Percentiles rank a stretch among this genome's conserved stretches.
These are phyloP conservation scores for Papilio aristodemus DNA, from an alignment of 1,140 invertebrate species.

Conservation along the genomic window DNA sequence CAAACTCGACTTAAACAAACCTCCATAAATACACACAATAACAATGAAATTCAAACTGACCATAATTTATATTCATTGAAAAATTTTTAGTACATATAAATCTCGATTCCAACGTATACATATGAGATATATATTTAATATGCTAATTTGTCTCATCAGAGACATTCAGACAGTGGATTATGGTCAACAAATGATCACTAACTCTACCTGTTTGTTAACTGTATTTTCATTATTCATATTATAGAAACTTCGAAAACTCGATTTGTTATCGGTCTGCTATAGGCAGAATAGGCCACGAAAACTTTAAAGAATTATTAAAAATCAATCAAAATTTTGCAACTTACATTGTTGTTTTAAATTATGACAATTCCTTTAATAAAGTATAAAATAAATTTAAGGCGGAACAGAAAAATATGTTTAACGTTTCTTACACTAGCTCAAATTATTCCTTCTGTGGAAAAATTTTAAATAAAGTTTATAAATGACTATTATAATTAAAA, in stretches of 20 bases:
- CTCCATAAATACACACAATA: constrained; percentile 6
- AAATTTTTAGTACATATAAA: constrained; percentile 30
- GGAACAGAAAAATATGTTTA: background rate
- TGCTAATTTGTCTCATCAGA: constrained; percentile 47
- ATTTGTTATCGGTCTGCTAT: background rate
- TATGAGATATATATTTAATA: constrained; percentile 38
- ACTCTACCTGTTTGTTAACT: constrained; percentile 29
- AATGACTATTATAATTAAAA: background rate
- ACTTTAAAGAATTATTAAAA: background rate
- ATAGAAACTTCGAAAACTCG: constrained; percentile 11
- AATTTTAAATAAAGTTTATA: background rate
- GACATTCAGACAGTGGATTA: constrained; percentile 30
- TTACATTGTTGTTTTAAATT: too few relatives aligned
- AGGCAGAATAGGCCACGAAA: background rate
- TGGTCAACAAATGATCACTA: constrained; percentile 28
- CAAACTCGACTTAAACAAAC: background rate
- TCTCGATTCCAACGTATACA: constrained; percentile 27
- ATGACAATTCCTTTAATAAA: too few relatives aligned
- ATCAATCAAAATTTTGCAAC: background rate
- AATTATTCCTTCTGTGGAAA: background rate
- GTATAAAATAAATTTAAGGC: constrained; percentile 27
- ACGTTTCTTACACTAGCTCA: background rate
- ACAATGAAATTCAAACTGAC: constrained; percentile 4
- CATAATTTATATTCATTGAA: constrained; percentile 23
- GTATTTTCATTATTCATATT: constrained; percentile 27